Evolutionary conservation across 2,888 invertebrate species (phyloP).

Genomic region (Chrysolina americana): DNA sequence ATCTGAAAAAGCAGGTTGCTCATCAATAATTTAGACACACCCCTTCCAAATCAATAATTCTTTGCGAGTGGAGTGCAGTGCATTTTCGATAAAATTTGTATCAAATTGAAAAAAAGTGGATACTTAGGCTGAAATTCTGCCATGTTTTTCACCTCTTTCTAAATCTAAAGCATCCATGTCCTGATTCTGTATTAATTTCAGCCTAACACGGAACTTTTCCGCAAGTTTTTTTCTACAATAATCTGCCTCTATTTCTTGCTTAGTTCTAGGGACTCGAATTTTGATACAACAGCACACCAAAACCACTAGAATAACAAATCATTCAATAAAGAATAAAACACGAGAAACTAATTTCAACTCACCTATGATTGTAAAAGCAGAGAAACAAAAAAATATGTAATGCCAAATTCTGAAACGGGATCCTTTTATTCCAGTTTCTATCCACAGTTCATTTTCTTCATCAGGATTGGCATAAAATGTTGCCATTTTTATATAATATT

Average conservation of each 20-base stretch:
- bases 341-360: constrained; percentile 50
- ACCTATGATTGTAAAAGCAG: constrained; percentile 77
- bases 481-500: constrained; percentile 53
- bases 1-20: too few species aligned
- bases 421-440: constrained; percentile 80
- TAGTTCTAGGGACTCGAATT: constrained; percentile 92
- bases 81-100: not conserved
- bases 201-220: constrained; percentile 84
- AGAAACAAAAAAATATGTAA: constrained; percentile 80
- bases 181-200: constrained; percentile 86
- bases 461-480: constrained; percentile 67
- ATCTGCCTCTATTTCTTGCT: constrained; percentile 96
- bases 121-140: not conserved
- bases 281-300: constrained; percentile 92
- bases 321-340: constrained; percentile 12
- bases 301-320: constrained; percentile 77
- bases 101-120: constrained; percentile 5
- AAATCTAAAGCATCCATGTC: constrained; percentile 89
- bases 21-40: too few species aligned
- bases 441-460: constrained; percentile 73
- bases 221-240: constrained; percentile 88
- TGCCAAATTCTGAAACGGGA: constrained; percentile 86
- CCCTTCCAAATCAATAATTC: too few species aligned
- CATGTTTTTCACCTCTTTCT: constrained; percentile 76
- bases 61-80: not conserved